Evolutionary conservation across 2,797 vertebrate genomes (phyloP), one percentile per base, ranked within the genome.

Genomic region (Acomys russatus): DNA sequence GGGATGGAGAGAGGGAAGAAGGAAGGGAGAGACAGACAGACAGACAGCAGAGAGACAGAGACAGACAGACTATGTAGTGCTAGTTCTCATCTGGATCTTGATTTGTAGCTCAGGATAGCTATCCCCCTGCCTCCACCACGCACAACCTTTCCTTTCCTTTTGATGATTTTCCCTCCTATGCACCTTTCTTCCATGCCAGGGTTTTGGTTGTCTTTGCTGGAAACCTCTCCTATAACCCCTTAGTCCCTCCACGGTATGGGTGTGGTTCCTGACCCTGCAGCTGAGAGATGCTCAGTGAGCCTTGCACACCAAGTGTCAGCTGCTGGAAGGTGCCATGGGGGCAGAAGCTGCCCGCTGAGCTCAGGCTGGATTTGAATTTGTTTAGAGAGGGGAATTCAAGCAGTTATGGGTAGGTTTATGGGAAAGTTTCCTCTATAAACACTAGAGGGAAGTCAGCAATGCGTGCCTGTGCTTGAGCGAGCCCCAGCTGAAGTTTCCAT

Each of bases 381-480:
- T 71, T 90, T 15, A 74, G 33, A 22, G 35, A 2, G 38, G 63
- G 88, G 56, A 30, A 25, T 12, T 35, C 5, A 30, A 38, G 83
- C 28, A 15, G 9, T 22, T 1, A 1, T 2, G 20, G 22, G 7
- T 18, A 20, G 23, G 66, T 51, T 84, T 63, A 9, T 33, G 20
- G 33, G 20, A 94, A 38, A 12, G 25, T 23, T 79, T n/a, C 4
- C 35, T 49, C 49, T 54, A 17, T 30, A 54, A 51, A 38, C 28
- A 33, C 10, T n/a, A 63, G 56, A 61, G 20, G 51, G 49, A 30
- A 54, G 35, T 30, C 2, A 11, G 49, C 2, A 63, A 71, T 59
- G 1, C 1, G 0, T 6, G 30, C 4, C 0, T 9, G 49, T 61
- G 51, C 33, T 6, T 2, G 23, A 73, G 44, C 1, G 3, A n/a